These are phyloP conservation scores for Heliconius nattereri DNA, from an alignment of 1,140 invertebrate species.

Conservation along the genomic window DNA sequence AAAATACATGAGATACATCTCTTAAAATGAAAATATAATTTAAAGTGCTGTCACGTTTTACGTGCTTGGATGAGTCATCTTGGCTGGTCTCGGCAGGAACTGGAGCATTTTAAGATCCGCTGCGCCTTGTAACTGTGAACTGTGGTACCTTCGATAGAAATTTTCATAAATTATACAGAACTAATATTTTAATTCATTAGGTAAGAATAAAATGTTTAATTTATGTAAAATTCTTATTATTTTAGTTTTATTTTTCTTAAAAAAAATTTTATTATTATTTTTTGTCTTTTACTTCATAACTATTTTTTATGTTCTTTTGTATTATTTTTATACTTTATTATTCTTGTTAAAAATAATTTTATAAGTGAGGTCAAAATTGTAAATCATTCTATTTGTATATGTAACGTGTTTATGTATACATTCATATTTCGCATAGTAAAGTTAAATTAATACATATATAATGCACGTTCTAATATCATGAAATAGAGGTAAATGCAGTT, in stretches of 20 bases:
- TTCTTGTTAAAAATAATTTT: no score
- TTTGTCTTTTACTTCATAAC: no score
- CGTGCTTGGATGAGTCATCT: slow-evolving; percentile 23
- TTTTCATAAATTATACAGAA: neutral
- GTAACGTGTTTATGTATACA: neutral
- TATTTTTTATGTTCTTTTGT: neutral
- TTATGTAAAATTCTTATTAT: neutral
- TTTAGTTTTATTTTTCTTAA: neutral
- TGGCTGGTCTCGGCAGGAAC: neutral
- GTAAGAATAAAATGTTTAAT: neutral
- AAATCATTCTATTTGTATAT: neutral
- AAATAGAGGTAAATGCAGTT: neutral
- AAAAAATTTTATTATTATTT: neutral
- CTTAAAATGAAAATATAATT: slow-evolving; percentile 17
- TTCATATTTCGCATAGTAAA: neutral
- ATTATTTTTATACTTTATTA: no score
- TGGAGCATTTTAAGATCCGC: neutral
- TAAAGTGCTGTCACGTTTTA: slow-evolving; percentile 24
- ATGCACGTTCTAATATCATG: neutral
- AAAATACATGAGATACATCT: neutral
- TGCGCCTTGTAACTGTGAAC: neutral
- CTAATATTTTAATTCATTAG: neutral
- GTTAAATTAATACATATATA: neutral
- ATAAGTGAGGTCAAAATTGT: neutral
- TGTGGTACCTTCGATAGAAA: neutral